Evolutionary conservation across 2,888 invertebrate species (phyloP).

Genomic region (Hyalella azteca): DNA sequence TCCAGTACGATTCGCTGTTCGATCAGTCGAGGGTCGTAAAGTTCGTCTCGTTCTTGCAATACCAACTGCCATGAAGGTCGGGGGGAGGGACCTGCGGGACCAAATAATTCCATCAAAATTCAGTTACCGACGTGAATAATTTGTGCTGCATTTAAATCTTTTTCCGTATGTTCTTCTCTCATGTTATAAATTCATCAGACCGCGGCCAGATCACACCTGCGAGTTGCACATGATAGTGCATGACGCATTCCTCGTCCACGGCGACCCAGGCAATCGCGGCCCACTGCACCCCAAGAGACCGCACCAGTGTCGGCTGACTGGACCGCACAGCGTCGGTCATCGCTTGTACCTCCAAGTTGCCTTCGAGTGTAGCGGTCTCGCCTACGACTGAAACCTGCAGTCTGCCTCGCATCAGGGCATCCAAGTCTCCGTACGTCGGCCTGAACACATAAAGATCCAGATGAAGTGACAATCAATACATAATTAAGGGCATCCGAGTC

Average conservation of each 20-base stretch:
- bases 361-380: conserved; percentile 59
- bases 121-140: background rate
- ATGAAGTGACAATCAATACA: no score
- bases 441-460: background rate
- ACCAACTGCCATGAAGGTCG: conserved; percentile 52
- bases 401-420: conserved; percentile 51
- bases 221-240: conserved; percentile 60
- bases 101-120: background rate
- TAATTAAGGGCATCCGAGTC: conserved; percentile 58
- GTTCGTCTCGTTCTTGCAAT: conserved; percentile 50
- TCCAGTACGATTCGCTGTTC: conserved; percentile 43
- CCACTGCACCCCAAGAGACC: conserved; percentile 58
- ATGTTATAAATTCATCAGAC: background rate
- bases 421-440: conserved; percentile 58
- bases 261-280: conserved; percentile 60
- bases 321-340: conserved; percentile 60
- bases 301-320: conserved; percentile 57
- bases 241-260: conserved; percentile 60
- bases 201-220: conserved; percentile 26
- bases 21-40: conserved; percentile 52
- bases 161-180: background rate
- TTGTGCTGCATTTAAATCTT: background rate
- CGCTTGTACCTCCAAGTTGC: conserved; percentile 60
- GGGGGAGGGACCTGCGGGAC: conserved; percentile 22
- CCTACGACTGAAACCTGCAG: conserved; percentile 49